These are phyloP conservation scores for Alloscopus bannaensis DNA, from an alignment of 2,888 invertebrate species.

Conservation along the genomic window DNA sequence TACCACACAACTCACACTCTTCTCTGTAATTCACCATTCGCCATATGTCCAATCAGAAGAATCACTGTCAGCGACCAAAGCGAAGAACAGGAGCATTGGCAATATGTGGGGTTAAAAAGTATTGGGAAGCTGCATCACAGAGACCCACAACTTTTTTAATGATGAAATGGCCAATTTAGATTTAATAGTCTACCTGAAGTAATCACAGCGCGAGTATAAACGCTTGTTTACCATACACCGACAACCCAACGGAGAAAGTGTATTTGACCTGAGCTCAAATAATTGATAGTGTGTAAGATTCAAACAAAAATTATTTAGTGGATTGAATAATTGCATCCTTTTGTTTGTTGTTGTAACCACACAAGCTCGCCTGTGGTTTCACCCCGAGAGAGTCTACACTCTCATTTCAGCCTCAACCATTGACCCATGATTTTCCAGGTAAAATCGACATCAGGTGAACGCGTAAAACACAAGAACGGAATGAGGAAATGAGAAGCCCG, in stretches of 20 bases:
- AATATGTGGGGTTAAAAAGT: background rate
- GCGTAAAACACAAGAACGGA: no score
- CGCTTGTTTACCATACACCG: background rate
- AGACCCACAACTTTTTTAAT: background rate
- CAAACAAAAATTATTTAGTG: background rate
- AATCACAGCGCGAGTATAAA: no score
- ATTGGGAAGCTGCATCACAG: background rate
- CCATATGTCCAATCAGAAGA: conserved; percentile 31
- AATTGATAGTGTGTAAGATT: background rate
- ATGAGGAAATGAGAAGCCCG: background rate
- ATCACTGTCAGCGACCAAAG: conserved; percentile 17
- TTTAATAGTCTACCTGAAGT: no score
- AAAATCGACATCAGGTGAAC: no score
- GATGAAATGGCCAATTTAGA: background rate
- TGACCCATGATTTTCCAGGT: no score
- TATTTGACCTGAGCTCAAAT: background rate
- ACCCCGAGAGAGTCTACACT: no score
- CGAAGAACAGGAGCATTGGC: background rate
- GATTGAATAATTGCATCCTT: conserved; percentile 10
- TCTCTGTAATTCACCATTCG: conserved; percentile 4
- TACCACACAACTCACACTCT: background rate
- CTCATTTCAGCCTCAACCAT: no score
- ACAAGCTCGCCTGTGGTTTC: background rate
- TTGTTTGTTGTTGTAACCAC: background rate
- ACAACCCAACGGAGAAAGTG: background rate